Evolutionary conservation across 2,888 invertebrate genomes (phyloP).

Genomic region (Drosophila neotestacea): DNA sequence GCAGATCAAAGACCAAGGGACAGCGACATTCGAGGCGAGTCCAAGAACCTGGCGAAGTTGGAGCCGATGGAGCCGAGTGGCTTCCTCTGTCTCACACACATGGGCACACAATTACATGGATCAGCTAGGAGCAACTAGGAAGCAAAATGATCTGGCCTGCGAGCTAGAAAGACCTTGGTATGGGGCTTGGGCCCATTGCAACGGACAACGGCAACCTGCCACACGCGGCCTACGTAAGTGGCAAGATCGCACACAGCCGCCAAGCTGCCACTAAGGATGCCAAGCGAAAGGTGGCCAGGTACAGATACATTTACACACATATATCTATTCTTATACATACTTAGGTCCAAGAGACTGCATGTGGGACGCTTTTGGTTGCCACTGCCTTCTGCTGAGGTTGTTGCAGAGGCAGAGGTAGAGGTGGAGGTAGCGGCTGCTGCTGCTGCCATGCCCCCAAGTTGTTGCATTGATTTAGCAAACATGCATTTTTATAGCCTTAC

Average conservation of each 20-base stretch:
- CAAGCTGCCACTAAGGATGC: slow-evolving; percentile 69
- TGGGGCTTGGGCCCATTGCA: slow-evolving; percentile 61
- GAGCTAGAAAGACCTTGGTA: slow-evolving; percentile 78
- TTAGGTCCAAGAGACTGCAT: slow-evolving; percentile 58
- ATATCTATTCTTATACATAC: slow-evolving; percentile 8
- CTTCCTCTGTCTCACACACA: slow-evolving; percentile 36
- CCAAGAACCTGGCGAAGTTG: slow-evolving; percentile 52
- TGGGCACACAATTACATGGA: slow-evolving; percentile 70
- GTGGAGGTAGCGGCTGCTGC: slow-evolving; percentile 28
- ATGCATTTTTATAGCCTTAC: slow-evolving; percentile 80
- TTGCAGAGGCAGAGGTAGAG: background rate
- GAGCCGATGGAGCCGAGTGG: slow-evolving; percentile 6
- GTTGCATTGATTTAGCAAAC: slow-evolving; percentile 83
- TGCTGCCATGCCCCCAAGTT: slow-evolving; percentile 79
- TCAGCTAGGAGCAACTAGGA: slow-evolving; percentile 75
- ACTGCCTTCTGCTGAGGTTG: slow-evolving; percentile 33
- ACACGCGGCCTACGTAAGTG: slow-evolving; percentile 82
- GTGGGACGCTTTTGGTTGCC: slow-evolving; percentile 65
- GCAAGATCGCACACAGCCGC: slow-evolving; percentile 80
- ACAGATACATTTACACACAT: slow-evolving; percentile 30
- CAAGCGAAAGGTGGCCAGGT: slow-evolving; percentile 76
- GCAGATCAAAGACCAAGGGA: slow-evolving; percentile 56
- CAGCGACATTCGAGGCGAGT: slow-evolving; percentile 64
- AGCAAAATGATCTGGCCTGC: slow-evolving; percentile 80
- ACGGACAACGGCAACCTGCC: slow-evolving; percentile 67